phyloP scores from a whole-genome alignment of 2,797 vertebrate species.

The Sternotherus odoratus region DNA sequence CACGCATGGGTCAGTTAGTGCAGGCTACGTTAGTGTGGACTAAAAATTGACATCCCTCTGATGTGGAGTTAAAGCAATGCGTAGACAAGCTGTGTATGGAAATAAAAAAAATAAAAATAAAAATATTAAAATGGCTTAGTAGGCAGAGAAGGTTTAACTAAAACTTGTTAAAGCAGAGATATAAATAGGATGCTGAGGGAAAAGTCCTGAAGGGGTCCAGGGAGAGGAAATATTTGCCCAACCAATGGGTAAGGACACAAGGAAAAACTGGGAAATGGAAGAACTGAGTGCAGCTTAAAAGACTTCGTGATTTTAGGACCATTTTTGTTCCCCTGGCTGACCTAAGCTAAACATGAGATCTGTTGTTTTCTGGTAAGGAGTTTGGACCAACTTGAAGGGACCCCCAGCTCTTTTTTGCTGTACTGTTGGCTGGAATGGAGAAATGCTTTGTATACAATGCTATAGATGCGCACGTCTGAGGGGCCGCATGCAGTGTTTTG shows the following conservation, averaged over 20 bases:
- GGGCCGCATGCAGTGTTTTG: background rate
- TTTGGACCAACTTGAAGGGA: background rate
- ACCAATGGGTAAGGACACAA: background rate
- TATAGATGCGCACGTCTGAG: accelerated
- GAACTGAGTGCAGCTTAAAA: background rate
- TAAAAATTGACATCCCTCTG: background rate
- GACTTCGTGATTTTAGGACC: slow-evolving; percentile 12
- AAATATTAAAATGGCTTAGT: slow-evolving; percentile 19
- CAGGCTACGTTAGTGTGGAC: background rate
- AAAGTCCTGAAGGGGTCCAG: background rate
- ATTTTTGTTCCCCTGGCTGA: slow-evolving; percentile 1
- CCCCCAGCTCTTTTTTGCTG: background rate
- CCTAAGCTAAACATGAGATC: background rate
- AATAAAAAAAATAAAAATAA: background rate
- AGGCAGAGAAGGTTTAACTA: background rate
- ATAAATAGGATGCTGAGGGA: background rate
- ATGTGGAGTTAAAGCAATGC: background rate
- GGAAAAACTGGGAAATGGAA: background rate
- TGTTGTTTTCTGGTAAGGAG: background rate
- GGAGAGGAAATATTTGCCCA: slow-evolving; percentile 48
- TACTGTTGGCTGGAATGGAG: background rate
- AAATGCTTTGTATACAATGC: accelerated
- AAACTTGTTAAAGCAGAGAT: background rate
- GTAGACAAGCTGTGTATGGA: background rate
- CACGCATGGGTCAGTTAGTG: no score